These are phyloP conservation scores for Sebastes baramenuke DNA, from an alignment of 2,797 vertebrate species.

Conservation along the genomic window DNA sequence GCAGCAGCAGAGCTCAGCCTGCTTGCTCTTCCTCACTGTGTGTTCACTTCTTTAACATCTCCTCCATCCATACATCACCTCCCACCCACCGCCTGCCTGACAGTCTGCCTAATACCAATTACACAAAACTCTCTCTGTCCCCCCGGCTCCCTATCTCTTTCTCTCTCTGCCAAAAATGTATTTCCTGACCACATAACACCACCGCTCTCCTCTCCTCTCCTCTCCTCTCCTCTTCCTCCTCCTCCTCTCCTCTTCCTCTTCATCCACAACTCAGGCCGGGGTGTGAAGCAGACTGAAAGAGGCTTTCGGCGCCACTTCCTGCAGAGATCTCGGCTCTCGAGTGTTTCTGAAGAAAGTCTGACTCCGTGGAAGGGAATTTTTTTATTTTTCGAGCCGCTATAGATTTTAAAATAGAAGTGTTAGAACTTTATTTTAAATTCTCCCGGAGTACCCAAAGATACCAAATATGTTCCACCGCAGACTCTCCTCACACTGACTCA, in stretches of 20 bases:
- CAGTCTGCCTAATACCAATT: conserved; percentile 54
- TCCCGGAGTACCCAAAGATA: background rate
- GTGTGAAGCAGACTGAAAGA: conserved; percentile 22
- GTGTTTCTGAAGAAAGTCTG: background rate
- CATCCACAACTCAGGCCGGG: background rate
- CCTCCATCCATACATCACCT: conserved; percentile 41
- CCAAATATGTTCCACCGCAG: background rate
- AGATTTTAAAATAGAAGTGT: background rate
- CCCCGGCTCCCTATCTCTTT: background rate
- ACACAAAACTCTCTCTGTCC: conserved; percentile 31
- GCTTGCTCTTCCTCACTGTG: conserved; percentile 1
- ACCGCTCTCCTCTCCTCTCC: background rate
- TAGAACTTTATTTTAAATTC: background rate
- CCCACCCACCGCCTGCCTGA: conserved; percentile 33
- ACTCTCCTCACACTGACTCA: background rate
- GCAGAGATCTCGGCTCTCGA: background rate
- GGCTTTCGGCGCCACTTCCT: background rate
- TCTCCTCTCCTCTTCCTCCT: background rate
- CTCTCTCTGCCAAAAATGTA: background rate
- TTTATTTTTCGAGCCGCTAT: background rate
- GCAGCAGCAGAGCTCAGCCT: background rate
- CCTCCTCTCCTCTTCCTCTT: background rate
- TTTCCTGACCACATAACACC: conserved; percentile 25
- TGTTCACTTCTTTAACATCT: conserved; percentile 22
- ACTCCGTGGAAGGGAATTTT: background rate